Evolutionary conservation across 2,797 vertebrate genomes (phyloP).

Genomic region (Sorex maritimensis): DNA sequence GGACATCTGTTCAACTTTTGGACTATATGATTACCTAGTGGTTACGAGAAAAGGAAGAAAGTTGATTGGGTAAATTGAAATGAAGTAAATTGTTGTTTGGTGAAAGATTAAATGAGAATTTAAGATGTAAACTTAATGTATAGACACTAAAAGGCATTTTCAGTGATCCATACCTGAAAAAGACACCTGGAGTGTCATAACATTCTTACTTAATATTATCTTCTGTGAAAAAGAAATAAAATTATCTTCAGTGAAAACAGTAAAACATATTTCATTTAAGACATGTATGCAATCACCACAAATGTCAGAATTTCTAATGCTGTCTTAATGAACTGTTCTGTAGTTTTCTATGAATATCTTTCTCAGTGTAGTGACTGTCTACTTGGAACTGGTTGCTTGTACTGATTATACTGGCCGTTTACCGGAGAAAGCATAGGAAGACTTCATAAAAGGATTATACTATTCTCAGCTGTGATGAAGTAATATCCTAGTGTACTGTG

Average conservation of each 20-base stretch:
- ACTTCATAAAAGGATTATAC: background rate
- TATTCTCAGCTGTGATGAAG: background rate
- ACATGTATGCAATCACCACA: rapidly evolving
- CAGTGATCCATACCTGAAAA: too few species aligned
- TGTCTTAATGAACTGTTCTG: slow-evolving; percentile 34
- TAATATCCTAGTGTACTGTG: background rate
- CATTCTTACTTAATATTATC: too few species aligned
- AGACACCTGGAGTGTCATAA: too few species aligned
- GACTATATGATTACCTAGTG: background rate
- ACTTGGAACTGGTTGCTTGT: background rate
- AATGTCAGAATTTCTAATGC: background rate
- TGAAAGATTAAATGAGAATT: background rate
- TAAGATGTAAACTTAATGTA: too few species aligned
- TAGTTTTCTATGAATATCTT: background rate
- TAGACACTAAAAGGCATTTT: too few species aligned
- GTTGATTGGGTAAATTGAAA: background rate
- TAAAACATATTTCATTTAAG: background rate
- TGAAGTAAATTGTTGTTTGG: background rate
- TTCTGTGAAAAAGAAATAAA: background rate
- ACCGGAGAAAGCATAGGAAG: background rate
- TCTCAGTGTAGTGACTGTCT: slow-evolving; percentile 12
- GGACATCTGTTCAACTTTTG: background rate
- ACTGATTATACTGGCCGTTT: background rate
- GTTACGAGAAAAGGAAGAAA: background rate
- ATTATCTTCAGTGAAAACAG: background rate